phyloP scores from a whole-genome alignment of 2,888 invertebrate genomes.

The Ditylenchus weischeri region DNA sequence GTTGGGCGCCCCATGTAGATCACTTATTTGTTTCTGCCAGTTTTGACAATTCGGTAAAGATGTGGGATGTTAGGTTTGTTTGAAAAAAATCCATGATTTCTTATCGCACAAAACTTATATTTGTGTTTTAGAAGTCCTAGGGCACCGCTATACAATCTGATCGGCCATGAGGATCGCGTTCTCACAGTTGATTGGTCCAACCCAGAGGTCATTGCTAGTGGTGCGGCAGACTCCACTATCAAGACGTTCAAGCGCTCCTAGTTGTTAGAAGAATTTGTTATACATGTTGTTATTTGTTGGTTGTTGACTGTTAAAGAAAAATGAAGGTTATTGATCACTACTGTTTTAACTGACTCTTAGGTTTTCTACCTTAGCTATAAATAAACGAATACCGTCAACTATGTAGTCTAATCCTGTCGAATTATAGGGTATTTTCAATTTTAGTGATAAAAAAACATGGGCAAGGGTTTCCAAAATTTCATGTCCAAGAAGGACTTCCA shows the following conservation, averaged over 20 bases:
- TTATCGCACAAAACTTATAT: background rate
- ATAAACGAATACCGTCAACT: too few relatives aligned
- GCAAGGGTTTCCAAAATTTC: slow-evolving; percentile 99
- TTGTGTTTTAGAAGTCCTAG: slow-evolving; percentile 69
- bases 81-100: background rate
- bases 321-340: too few relatives aligned
- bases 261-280: background rate
- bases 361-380: too few relatives aligned
- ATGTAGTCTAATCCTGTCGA: background rate
- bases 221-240: slow-evolving; percentile 86
- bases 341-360: too few relatives aligned
- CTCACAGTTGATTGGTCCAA: slow-evolving; percentile 90
- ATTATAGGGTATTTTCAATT: background rate
- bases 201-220: slow-evolving; percentile 76
- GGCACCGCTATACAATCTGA: slow-evolving; percentile 84
- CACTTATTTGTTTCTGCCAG: slow-evolving; percentile 86
- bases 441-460: slow-evolving; percentile 68
- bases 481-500: slow-evolving; percentile 99
- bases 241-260: slow-evolving; percentile 63
- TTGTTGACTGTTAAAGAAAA: too few relatives aligned
- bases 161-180: slow-evolving; percentile 86
- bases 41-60: slow-evolving; percentile 82
- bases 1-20: slow-evolving; percentile 80
- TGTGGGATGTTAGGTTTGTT: slow-evolving; percentile 77
- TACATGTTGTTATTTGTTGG: too few relatives aligned